Evolutionary conservation across 2,113 vertebrate species (phyloP), one percentile per base, ranked within the genome.

Genomic region (Channa maculata): DNA sequence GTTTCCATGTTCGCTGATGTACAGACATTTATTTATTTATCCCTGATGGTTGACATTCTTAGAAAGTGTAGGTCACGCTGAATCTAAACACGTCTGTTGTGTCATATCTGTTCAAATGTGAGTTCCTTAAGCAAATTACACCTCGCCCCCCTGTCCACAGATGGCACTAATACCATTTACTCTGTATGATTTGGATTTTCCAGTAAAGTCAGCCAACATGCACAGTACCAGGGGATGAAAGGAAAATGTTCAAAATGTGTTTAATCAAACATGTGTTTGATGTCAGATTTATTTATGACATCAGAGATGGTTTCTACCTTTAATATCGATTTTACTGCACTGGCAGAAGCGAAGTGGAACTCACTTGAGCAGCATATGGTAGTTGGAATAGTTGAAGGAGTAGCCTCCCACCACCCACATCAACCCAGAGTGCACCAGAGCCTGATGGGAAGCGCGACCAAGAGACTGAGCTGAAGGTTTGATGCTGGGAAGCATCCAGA

Each of bases 401-500:
- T 97, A 97, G 65, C 97, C 97, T 6, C 97, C 97, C 37, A 97
- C 96, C 58, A 98, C 97, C 97, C 97, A 98, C 97, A 99, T 98
- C 45, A 96, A 94, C 44, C 96, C 96, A 3, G 96, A 96, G 1
- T 97, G 96, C 0, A 97, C 92, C 78, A 99, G 85, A 0, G 97
- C 94, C 71, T 95, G 96, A 77, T 99, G 97, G 61, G 97, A 99
- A 6, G 97, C 96, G 5, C 97, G 95, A 10, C 97, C 96, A 71
- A 97, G 94, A 0, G 96, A 97, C 54, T 96, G 96, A 73, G 96
- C 96, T 12, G 97, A 97, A 0, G 96, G 96, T 70, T 97, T 99
- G 45, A 98, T 93, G 0, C 96, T 96, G 6, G 97, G 96, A 63
- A 99, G 94, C 55, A 96, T 93, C 97, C 97, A 98, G 79, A 96